Base-by-base conservation (phyloP, 1,140 invertebrate genomes). In the Drepana arcuata region DNA sequence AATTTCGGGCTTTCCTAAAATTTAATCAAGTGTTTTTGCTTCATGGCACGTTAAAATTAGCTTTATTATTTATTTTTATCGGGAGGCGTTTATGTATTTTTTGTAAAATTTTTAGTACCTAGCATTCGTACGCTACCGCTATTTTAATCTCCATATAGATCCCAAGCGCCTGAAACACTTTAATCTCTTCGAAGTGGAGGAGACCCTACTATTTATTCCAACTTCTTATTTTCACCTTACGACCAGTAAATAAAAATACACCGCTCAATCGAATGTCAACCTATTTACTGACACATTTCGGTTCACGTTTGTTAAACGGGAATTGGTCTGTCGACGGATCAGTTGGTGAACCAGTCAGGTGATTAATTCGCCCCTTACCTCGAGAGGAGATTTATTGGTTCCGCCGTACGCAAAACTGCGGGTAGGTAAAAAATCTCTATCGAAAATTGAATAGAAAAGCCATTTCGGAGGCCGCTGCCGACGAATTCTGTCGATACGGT, bases 371-470 rank as follows among this genome's bases (percentile, higher is more conserved):
- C 57, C 72, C 74, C 71, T 79, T 78, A 74, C 74, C 67, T 79
- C 67, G 59, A 69, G 64, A 74, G 53, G 63, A 82, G 74, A 82
- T 82, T 82, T 82, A 82, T 82, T 74, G 74, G 78, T 78, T 78
- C 63, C 72, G 64, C 65, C 60, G 74, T 78, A 79, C 74, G 78
- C 78, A 82, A 82, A 82, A 82, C 74, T 82, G 78, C 71, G 69
- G 67, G 71, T 68, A 62, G 64, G 78, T 78, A 82, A 82, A 82
- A 82, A 82, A 81, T 79, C 70, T 81, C 77, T 78, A 78, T 79
- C 71, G 72, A 82, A 82, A 82, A 82, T 82, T 82, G 78, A 82
- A 82, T 82, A 81, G 77, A 77, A 82, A 82, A 82, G 64, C 72
- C 78, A 82, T 82, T 78, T 72, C 61, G 59, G 58, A 61, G 61